Conservation (phyloP, 2,888 invertebrate genomes). For the Gerris lacustris region DNA sequence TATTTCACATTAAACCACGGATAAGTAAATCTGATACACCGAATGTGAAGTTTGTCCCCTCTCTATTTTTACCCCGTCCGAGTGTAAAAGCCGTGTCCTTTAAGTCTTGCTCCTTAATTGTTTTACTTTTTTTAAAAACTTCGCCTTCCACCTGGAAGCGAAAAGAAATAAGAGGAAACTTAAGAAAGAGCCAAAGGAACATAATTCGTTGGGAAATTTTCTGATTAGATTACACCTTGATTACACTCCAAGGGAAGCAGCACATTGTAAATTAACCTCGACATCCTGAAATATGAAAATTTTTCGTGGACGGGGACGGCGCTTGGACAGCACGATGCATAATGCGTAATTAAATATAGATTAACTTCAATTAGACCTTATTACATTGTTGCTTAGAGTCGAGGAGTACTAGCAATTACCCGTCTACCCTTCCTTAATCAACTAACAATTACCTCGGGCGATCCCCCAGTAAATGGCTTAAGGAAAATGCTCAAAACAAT, state of each 20-base stretch:
- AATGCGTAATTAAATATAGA: constrained; percentile 5
- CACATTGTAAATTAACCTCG: not conserved
- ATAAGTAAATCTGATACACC: too few species aligned
- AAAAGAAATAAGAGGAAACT: too few species aligned
- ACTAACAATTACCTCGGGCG: too few species aligned
- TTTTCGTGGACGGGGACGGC: not conserved
- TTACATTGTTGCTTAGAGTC: not conserved
- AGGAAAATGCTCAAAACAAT: too few species aligned
- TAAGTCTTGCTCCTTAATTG: too few species aligned
- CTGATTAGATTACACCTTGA: not conserved
- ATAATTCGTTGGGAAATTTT: not conserved
- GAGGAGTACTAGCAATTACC: not conserved
- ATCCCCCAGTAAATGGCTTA: too few species aligned
- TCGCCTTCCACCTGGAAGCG: too few species aligned
- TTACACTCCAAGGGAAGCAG: not conserved
- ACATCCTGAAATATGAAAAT: not conserved
- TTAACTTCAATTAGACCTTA: constrained; percentile 3
- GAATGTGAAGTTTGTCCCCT: too few species aligned
- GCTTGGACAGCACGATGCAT: not conserved
- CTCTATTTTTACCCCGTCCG: too few species aligned
- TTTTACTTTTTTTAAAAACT: too few species aligned
- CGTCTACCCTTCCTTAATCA: not conserved
- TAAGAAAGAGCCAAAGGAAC: not conserved
- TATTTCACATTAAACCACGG: too few species aligned
- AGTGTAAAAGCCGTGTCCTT: too few species aligned